Percentiles rank a stretch among this genome's conserved stretches.
phyloP scores from a whole-genome alignment of 2,797 vertebrate species.

The Lateolabrax maculatus region DNA sequence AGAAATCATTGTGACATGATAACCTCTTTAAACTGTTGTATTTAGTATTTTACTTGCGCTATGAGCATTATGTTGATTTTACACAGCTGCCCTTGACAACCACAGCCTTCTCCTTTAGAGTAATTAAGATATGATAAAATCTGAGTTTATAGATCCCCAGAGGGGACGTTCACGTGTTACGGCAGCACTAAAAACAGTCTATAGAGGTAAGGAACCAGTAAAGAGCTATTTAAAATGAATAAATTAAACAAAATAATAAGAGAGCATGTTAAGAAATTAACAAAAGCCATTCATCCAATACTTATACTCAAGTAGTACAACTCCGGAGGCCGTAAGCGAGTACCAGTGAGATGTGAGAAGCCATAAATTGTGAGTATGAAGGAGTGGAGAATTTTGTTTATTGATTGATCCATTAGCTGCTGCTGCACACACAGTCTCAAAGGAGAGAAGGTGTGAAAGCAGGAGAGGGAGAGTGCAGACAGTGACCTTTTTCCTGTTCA shows the following conservation, averaged over 20 bases:
- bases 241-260: not conserved
- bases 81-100: not conserved
- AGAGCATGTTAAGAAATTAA: too few relatives aligned
- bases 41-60: not conserved
- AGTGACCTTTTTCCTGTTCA: not conserved
- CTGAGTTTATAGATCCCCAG: not conserved
- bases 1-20: not conserved
- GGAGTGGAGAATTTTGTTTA: conserved; percentile 9
- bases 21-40: not conserved
- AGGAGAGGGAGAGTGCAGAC: not conserved
- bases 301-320: not conserved
- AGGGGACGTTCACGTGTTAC: not conserved
- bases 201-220: not conserved
- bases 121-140: not conserved
- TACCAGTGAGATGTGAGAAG: conserved; percentile 3
- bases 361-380: not conserved
- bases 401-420: not conserved
- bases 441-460: conserved; percentile 9
- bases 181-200: not conserved
- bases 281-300: not conserved
- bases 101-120: not conserved
- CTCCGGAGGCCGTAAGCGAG: not conserved
- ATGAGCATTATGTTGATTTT: not conserved
- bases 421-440: not conserved
- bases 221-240: not conserved